These are phyloP conservation scores for Leptosomus discolor DNA, from an alignment of 2,113 vertebrate species.

Conservation along the genomic window DNA sequence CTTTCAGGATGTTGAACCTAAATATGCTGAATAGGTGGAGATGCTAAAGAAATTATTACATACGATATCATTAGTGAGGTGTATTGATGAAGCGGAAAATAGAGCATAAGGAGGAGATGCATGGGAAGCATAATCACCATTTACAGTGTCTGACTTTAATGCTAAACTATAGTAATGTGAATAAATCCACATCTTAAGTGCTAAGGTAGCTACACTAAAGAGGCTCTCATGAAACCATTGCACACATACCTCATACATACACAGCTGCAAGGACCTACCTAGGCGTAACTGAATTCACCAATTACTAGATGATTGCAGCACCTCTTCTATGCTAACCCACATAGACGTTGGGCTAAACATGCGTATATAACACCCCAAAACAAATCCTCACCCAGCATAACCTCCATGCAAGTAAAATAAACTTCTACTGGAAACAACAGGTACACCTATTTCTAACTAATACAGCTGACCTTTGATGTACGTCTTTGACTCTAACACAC, in stretches of 20 bases:
- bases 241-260: not conserved
- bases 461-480: not conserved
- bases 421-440: not conserved
- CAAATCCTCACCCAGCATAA: not conserved
- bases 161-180: not conserved
- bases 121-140: not conserved
- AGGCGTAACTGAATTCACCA: fast-evolving
- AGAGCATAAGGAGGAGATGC: not conserved
- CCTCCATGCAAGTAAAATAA: not conserved
- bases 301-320: not conserved
- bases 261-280: not conserved
- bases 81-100: conserved; percentile 2
- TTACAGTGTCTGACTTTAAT: not conserved
- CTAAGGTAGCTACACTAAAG: not conserved
- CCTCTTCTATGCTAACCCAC: not conserved
- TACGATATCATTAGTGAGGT: not conserved
- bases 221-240: not conserved
- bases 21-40: not conserved
- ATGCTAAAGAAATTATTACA: not conserved
- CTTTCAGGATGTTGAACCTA: not conserved
- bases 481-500: not conserved
- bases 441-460: not conserved
- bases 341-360: not conserved
- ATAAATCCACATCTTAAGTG: not conserved
- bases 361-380: not conserved